Conservation (phyloP, 1,140 invertebrate genomes). For the Drepana arcuata region DNA sequence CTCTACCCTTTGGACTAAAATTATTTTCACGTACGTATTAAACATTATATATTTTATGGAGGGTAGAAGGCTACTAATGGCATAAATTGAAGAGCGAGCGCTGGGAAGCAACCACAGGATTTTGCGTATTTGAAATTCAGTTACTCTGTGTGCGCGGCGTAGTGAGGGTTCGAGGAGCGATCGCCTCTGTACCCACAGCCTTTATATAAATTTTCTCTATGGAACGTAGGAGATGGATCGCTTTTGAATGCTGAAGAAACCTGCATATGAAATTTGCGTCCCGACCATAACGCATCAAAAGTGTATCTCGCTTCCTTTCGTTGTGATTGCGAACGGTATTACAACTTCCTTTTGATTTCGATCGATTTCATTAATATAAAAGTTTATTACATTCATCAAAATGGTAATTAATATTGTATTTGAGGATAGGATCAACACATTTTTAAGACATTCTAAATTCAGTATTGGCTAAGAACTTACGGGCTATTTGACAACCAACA, state of each 20-base stretch:
- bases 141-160: conserved; percentile 33
- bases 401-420: too few species aligned
- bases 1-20: conserved; percentile 11
- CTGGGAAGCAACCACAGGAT: conserved; percentile 46
- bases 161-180: conserved; percentile 26
- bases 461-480: too few species aligned
- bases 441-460: too few species aligned
- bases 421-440: too few species aligned
- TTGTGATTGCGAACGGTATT: conserved; percentile 8
- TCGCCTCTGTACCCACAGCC: conserved; percentile 21
- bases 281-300: conserved; percentile 24
- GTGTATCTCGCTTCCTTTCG: too few species aligned
- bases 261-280: conserved; percentile 26
- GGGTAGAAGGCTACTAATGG: conserved; percentile 39
- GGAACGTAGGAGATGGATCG: conserved; percentile 30
- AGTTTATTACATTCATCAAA: too few species aligned
- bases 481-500: too few species aligned
- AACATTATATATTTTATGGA: conserved; percentile 28
- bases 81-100: conserved; percentile 44
- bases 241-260: conserved; percentile 23
- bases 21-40: conserved; percentile 12
- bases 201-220: conserved; percentile 31
- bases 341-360: too few species aligned
- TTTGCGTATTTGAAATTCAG: conserved; percentile 60
- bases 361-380: too few species aligned